These are phyloP conservation scores for Pristionchus pacificus DNA, from an alignment of 1,140 invertebrate species.

Conservation along the genomic window DNA sequence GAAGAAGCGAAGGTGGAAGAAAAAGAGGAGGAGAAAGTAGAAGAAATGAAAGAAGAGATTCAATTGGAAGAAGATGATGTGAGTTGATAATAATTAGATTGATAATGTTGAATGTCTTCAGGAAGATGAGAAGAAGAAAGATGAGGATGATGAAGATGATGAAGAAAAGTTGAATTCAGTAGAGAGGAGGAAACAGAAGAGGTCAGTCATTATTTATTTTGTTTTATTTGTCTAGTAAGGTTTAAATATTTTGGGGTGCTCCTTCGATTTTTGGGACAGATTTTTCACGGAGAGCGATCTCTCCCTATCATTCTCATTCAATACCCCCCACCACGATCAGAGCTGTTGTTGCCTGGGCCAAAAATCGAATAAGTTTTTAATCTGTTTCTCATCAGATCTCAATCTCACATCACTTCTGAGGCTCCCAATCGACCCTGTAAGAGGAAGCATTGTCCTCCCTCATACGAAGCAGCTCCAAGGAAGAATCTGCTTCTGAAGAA, in stretches of 20 bases:
- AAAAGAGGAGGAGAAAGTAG: constrained; percentile 12
- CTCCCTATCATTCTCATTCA: no score
- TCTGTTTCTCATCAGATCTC: no score
- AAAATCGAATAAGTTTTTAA: no score
- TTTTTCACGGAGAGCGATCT: no score
- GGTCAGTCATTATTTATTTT: neutral
- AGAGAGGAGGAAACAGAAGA: neutral
- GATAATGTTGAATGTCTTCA: no score
- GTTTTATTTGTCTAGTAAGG: neutral
- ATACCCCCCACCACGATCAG: no score
- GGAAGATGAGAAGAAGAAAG: neutral
- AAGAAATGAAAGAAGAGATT: neutral
- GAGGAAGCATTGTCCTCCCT: constrained; percentile 20
- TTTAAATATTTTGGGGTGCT: no score
- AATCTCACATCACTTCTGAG: constrained; percentile 8
- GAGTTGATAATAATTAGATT: no score
- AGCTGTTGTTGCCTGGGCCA: no score
- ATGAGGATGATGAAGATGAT: neutral
- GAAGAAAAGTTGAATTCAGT: no score
- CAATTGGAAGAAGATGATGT: no score
- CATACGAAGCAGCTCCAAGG: constrained; percentile 20
- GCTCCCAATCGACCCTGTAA: constrained; percentile 6
- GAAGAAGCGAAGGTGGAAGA: constrained; percentile 9
- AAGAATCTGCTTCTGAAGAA: constrained; percentile 18
- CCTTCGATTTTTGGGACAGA: no score